Conservation (phyloP, 2,888 invertebrate genomes). For the Plutella xylostella region DNA sequence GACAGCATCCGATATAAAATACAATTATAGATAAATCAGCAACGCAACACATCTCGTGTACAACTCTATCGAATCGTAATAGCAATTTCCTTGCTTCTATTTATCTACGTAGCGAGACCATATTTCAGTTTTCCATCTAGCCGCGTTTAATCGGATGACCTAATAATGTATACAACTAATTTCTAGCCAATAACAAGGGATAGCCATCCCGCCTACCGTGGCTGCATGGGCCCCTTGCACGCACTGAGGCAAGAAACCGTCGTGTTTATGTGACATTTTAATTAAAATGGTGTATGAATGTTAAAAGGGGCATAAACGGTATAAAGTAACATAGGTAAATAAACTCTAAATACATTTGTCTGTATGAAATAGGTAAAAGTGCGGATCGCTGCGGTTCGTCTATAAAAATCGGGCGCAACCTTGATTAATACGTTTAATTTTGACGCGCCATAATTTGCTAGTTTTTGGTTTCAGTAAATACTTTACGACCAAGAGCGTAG, state of each 20-base stretch:
- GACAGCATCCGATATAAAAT: no score
- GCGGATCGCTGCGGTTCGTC: neutral
- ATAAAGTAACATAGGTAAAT: no score
- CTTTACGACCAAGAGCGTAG: no score
- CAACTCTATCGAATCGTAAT: neutral
- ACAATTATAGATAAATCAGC: no score
- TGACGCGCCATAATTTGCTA: no score
- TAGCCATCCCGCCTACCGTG: constrained; percentile 4
- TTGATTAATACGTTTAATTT: no score
- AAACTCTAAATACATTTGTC: no score
- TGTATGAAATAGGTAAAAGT: neutral
- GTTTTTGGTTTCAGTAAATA: no score
- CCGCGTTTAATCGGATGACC: constrained; percentile 22
- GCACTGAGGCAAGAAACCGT: neutral
- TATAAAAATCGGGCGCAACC: neutral
- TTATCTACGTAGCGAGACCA: neutral
- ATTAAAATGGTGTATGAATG: no score
- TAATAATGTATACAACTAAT: constrained; percentile 25
- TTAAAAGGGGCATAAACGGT: no score
- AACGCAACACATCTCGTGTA: neutral
- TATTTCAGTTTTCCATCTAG: neutral
- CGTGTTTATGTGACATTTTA: no score
- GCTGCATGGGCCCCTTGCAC: neutral
- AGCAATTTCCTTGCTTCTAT: neutral
- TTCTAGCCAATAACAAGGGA: constrained; percentile 19